Conservation (phyloP, 2,113 vertebrate genomes). For the Crotalus helleri region DNA sequence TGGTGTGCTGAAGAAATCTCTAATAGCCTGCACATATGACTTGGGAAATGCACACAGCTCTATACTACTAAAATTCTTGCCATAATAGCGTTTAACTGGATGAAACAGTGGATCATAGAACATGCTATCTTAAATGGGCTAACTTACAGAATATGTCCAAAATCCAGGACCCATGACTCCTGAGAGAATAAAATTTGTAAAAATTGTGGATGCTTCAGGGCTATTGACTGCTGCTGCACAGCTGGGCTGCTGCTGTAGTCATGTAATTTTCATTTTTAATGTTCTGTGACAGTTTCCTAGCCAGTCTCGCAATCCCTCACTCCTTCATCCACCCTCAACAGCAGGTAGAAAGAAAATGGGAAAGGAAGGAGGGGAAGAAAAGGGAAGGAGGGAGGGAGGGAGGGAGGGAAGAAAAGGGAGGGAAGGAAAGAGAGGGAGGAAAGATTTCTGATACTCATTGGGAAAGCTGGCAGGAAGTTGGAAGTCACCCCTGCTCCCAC, state of each 20-base stretch:
- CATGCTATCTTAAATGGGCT: neutral
- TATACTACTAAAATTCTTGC: too few species aligned
- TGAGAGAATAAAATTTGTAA: neutral
- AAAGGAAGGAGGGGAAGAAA: neutral
- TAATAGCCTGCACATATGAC: conserved; percentile 49
- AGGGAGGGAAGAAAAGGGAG: neutral
- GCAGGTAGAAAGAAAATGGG: neutral
- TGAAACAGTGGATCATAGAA: neutral
- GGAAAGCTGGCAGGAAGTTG: neutral
- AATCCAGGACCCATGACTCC: neutral
- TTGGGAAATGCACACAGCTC: conserved; percentile 43
- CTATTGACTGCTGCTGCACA: neutral
- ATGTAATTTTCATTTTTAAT: neutral
- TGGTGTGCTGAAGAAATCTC: conserved; percentile 48
- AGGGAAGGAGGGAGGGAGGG: too few species aligned
- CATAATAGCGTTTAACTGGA: too few species aligned
- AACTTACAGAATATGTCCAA: neutral
- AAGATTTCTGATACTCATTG: neutral
- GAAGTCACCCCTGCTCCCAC: neutral
- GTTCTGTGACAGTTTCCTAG: neutral
- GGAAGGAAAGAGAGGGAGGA: neutral
- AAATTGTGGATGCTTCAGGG: neutral
- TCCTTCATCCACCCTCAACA: neutral
- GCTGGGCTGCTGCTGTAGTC: too few species aligned
- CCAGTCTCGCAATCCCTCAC: neutral